These are phyloP conservation scores for Drosophila oshimai DNA, from an alignment of 1,140 invertebrate genomes.

Conservation along the genomic window DNA sequence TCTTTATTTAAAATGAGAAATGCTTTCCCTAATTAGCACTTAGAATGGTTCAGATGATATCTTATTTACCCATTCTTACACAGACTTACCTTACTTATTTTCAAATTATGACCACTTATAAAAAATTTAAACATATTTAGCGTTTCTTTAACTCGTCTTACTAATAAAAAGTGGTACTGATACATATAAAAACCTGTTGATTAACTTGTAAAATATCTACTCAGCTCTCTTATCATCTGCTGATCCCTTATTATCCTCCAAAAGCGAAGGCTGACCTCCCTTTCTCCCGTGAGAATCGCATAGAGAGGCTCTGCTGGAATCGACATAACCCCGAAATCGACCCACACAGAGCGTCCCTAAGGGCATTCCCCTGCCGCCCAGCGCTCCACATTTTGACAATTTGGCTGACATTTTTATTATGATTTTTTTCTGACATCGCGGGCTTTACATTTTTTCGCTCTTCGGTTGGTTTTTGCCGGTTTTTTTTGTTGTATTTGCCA, in stretches of 20 bases:
- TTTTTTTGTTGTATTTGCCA: slow-evolving; percentile 26
- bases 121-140: too few species aligned
- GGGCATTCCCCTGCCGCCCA: slow-evolving; percentile 20
- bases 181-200: neutral
- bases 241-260: slow-evolving; percentile 5
- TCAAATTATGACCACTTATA: too few species aligned
- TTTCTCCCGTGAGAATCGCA: slow-evolving; percentile 2
- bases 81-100: too few species aligned
- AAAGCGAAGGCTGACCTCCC: neutral
- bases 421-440: slow-evolving; percentile 33
- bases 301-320: neutral
- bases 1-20: too few species aligned
- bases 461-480: slow-evolving; percentile 12
- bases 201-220: neutral
- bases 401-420: slow-evolving; percentile 71
- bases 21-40: too few species aligned
- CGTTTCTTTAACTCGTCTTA: too few species aligned
- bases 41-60: too few species aligned
- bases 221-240: neutral
- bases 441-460: slow-evolving; percentile 8
- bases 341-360: neutral
- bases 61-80: too few species aligned
- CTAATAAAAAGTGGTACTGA: too few species aligned
- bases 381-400: slow-evolving; percentile 60
- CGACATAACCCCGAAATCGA: slow-evolving; percentile 10